Conservation (phyloP, 2,888 invertebrate species). For the Amphipyra tragopoginis region DNA sequence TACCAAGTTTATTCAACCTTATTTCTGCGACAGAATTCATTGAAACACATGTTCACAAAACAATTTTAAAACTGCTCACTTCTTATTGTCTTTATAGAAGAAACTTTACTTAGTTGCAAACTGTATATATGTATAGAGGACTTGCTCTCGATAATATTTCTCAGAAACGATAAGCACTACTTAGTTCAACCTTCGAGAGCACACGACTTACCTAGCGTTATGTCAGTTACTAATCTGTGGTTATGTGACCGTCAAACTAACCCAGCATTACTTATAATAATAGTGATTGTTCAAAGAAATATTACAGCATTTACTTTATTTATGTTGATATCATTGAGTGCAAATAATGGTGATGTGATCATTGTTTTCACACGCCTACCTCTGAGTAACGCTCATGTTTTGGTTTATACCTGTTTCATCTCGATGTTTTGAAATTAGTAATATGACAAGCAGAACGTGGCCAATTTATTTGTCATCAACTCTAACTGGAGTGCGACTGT, state of each 20-base stretch:
- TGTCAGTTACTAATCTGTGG: no score
- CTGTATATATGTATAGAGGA: slow-evolving; percentile 13
- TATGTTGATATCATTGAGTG: slow-evolving; percentile 36
- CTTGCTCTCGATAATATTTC: slow-evolving; percentile 37
- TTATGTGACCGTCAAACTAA: slow-evolving; percentile 13
- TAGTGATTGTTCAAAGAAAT: slow-evolving; percentile 38
- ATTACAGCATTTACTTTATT: slow-evolving; percentile 31
- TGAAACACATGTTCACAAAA: background rate
- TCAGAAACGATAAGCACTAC: slow-evolving; percentile 37
- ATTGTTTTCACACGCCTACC: slow-evolving; percentile 29
- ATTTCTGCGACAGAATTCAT: slow-evolving; percentile 1
- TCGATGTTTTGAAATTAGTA: slow-evolving; percentile 38
- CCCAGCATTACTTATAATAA: slow-evolving; percentile 24
- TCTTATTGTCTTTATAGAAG: background rate
- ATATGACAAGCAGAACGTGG: slow-evolving; percentile 29
- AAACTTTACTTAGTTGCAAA: background rate
- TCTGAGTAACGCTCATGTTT: slow-evolving; percentile 31
- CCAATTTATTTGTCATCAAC: slow-evolving; percentile 47
- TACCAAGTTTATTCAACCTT: slow-evolving; percentile 1
- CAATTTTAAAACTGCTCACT: background rate
- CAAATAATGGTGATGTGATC: slow-evolving; percentile 39
- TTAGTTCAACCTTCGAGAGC: slow-evolving; percentile 32
- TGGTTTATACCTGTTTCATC: slow-evolving; percentile 45
- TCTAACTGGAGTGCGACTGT: slow-evolving; percentile 19
- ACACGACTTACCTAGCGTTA: slow-evolving; percentile 8